phyloP scores from a whole-genome alignment of 2,888 invertebrate species.

The Xestoiulus laeticollis region DNA sequence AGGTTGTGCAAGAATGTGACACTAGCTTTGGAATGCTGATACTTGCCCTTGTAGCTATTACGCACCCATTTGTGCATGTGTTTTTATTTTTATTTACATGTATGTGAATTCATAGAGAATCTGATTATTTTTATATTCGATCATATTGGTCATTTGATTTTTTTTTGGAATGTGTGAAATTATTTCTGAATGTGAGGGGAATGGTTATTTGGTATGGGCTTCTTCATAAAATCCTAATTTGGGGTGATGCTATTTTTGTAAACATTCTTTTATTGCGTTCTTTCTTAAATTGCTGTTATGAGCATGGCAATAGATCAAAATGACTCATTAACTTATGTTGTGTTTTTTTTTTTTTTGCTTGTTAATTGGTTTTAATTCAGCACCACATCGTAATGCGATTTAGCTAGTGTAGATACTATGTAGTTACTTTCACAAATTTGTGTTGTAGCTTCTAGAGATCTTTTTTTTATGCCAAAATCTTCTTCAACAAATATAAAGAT shows the following conservation, averaged over 20 bases:
- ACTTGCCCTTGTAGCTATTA: constrained; percentile 16
- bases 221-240: too few species aligned
- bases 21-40: constrained; percentile 43
- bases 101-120: background rate
- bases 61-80: background rate
- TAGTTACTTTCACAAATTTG: too few species aligned
- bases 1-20: constrained; percentile 43
- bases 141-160: background rate
- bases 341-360: background rate
- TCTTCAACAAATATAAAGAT: too few species aligned
- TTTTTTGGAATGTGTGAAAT: background rate
- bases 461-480: too few species aligned
- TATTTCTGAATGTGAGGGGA: background rate
- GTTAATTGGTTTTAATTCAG: too few species aligned
- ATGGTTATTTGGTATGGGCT: background rate
- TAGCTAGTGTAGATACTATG: too few species aligned
- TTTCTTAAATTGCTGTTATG: too few species aligned
- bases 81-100: background rate
- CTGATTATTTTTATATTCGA: background rate
- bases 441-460: too few species aligned
- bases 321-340: too few species aligned
- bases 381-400: too few species aligned
- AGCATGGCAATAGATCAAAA: too few species aligned
- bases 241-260: background rate
- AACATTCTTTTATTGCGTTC: background rate